phyloP scores from a whole-genome alignment of 2,113 vertebrate genomes.

The Campylomormyrus numenius region DNA sequence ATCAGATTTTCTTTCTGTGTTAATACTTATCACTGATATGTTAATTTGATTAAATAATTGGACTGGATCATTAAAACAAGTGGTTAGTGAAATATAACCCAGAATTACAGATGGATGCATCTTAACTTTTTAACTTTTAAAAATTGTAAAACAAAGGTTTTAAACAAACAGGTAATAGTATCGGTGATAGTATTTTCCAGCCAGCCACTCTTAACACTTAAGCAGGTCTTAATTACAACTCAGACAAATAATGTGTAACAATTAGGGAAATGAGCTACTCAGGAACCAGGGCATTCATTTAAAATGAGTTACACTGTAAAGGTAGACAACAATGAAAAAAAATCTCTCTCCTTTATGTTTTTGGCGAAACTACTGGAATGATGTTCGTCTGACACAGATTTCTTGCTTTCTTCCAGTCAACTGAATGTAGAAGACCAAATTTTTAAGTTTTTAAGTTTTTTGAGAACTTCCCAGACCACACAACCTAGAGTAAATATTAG shows the following conservation, averaged over 20 bases:
- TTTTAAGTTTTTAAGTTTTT: background rate
- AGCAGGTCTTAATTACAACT: background rate
- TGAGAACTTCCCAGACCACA: slow-evolving; percentile 4
- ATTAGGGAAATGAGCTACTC: background rate
- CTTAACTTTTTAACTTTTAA: background rate
- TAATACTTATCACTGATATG: background rate
- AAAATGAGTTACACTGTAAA: background rate
- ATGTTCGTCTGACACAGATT: background rate
- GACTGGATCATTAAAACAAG: background rate
- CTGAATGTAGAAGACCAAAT: background rate
- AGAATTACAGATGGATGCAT: background rate
- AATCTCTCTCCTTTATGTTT: background rate
- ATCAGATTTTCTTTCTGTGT: background rate
- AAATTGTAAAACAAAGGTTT: background rate
- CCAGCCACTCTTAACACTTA: background rate
- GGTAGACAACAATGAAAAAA: background rate
- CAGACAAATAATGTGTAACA: background rate
- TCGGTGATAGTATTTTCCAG: background rate
- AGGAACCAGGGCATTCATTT: background rate
- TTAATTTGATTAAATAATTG: background rate
- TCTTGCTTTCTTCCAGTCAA: background rate
- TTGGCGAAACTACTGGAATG: background rate
- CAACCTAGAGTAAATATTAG: background rate
- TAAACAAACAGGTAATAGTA: background rate
- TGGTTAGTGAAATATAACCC: background rate